These are phyloP conservation scores for Meleagris gallopavo DNA, from an alignment of 2,113 vertebrate genomes.

Conservation along the genomic window DNA sequence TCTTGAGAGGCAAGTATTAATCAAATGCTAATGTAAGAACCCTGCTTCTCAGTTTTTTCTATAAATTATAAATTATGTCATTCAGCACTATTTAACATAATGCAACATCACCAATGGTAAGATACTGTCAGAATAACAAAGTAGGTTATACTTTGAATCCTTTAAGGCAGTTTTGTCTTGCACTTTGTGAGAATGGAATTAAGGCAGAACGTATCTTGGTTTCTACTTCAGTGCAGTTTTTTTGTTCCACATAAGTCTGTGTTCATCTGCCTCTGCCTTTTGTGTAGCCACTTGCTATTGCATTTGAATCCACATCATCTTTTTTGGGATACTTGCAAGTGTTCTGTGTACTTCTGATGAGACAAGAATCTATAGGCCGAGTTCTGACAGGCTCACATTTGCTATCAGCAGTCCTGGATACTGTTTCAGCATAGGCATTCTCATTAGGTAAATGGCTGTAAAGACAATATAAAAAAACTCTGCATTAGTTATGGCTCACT, in stretches of 20 bases:
- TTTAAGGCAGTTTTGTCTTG: not conserved
- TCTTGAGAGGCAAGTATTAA: not conserved
- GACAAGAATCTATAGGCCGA: not conserved
- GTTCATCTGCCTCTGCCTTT: not conserved
- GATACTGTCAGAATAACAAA: not conserved
- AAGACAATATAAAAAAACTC: not conserved
- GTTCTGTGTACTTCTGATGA: not conserved
- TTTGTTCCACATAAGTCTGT: not conserved
- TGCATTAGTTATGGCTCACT: conserved; percentile 29
- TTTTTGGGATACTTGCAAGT: not conserved
- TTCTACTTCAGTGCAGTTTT: not conserved
- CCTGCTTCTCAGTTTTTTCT: not conserved
- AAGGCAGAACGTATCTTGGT: not conserved
- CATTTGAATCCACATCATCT: not conserved
- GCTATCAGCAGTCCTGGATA: not conserved
- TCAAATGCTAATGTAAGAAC: not conserved
- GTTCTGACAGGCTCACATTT: not conserved
- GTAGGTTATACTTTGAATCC: not conserved
- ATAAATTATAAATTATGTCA: not conserved
- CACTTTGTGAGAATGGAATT: not conserved
- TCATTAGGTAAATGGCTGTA: not conserved
- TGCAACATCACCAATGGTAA: not conserved
- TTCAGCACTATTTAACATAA: not conserved
- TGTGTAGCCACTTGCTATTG: not conserved
- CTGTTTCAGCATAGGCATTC: not conserved